Evolutionary conservation across 2,888 invertebrate genomes (phyloP).

Genomic region (Tinea trinotella): DNA sequence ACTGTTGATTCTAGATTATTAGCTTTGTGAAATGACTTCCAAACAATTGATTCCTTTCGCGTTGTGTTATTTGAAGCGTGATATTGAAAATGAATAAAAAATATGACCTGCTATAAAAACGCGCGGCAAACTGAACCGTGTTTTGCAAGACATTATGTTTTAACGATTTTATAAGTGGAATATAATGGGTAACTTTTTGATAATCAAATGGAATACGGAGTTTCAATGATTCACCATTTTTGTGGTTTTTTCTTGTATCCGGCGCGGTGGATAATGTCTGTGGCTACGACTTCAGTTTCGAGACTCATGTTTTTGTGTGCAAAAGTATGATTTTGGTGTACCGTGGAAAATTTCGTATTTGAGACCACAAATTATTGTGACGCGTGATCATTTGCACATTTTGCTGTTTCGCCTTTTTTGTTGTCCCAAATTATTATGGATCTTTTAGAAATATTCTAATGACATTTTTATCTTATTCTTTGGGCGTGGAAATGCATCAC

Average conservation of each 20-base stretch:
- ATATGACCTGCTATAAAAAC: slow-evolving; percentile 9
- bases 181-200: slow-evolving; percentile 27
- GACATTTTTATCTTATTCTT: too few species aligned
- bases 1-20: background rate
- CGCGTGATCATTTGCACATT: slow-evolving; percentile 13
- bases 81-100: slow-evolving; percentile 18
- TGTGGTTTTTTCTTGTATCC: slow-evolving; percentile 17
- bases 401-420: background rate
- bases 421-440: background rate
- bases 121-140: slow-evolving; percentile 11
- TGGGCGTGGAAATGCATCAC: too few species aligned
- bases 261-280: slow-evolving; percentile 10
- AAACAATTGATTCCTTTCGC: slow-evolving; percentile 7
- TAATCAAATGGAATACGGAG: slow-evolving; percentile 21
- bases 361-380: slow-evolving; percentile 2
- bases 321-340: background rate
- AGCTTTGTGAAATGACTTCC: background rate
- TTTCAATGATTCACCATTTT: slow-evolving; percentile 25
- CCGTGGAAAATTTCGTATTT: background rate
- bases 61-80: slow-evolving; percentile 15
- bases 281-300: background rate
- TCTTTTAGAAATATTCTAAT: background rate
- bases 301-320: slow-evolving; percentile 1
- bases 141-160: slow-evolving; percentile 24
- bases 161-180: slow-evolving; percentile 38